phyloP scores from a whole-genome alignment of 2,113 vertebrate species.

The Pelobates fuscus region DNA sequence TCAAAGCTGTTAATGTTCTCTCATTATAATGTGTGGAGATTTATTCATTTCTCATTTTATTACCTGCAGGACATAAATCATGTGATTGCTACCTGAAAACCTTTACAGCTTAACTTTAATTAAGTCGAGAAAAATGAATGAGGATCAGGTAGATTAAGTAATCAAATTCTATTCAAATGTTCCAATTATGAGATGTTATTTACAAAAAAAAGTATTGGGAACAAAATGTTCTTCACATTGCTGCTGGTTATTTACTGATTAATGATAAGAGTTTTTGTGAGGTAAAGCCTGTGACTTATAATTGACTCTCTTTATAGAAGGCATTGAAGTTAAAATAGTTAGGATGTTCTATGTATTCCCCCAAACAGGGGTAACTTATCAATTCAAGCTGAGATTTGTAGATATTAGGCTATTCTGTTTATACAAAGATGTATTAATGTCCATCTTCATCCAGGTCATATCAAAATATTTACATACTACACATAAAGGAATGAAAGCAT shows the following conservation, averaged over 20 bases:
- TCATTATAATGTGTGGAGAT: constrained; percentile 35
- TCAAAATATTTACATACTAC: no score
- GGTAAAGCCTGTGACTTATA: not conserved
- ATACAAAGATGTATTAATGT: no score
- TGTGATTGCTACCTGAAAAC: constrained; percentile 23
- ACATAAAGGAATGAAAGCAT: no score
- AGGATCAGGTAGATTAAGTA: constrained; percentile 21
- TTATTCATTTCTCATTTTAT: constrained; percentile 49
- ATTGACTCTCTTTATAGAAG: not conserved
- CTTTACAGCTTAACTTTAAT: constrained; percentile 37
- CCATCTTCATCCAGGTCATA: no score
- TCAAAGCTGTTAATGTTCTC: constrained; percentile 25
- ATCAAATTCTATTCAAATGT: constrained; percentile 34
- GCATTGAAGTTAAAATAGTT: not conserved
- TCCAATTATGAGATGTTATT: constrained; percentile 48
- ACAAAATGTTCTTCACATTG: constrained; percentile 15
- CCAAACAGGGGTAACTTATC: no score
- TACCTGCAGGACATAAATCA: constrained; percentile 43
- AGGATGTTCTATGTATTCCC: no score
- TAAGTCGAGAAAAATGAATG: constrained; percentile 30
- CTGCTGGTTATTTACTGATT: not conserved
- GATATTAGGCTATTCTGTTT: no score
- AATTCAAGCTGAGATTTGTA: no score
- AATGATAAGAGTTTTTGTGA: not conserved
- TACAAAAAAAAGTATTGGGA: constrained; percentile 42